These are phyloP conservation scores for Operophtera brumata DNA, from an alignment of 2,888 invertebrate genomes.

Conservation along the genomic window DNA sequence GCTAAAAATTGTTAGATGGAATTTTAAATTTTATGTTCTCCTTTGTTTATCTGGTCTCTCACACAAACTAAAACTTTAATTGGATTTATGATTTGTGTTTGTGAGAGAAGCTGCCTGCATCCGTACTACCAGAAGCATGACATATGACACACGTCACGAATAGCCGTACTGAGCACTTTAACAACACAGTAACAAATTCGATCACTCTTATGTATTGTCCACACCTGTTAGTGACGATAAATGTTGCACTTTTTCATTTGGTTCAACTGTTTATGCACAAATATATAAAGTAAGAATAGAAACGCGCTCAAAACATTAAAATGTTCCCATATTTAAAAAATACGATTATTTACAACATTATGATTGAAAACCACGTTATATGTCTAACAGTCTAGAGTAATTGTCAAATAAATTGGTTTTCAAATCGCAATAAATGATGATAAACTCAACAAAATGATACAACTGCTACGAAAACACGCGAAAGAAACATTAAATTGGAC, in stretches of 20 bases:
- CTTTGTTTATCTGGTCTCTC: constrained; percentile 49
- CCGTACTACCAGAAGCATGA: constrained; percentile 77
- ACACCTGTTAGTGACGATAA: constrained; percentile 26
- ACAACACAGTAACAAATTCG: constrained; percentile 41
- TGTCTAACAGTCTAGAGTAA: neutral
- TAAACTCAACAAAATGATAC: constrained; percentile 3
- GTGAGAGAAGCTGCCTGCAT: constrained; percentile 71
- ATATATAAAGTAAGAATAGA: neutral
- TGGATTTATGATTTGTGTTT: constrained; percentile 43
- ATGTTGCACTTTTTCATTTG: constrained; percentile 33
- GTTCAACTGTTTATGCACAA: constrained; percentile 23
- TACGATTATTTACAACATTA: neutral
- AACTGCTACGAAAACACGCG: constrained; percentile 9
- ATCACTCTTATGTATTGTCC: constrained; percentile 26
- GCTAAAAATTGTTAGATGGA: constrained; percentile 57
- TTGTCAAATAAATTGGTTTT: constrained; percentile 3
- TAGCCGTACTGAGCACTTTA: constrained; percentile 51
- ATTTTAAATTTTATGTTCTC: constrained; percentile 50
- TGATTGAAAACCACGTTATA: neutral
- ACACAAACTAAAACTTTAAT: constrained; percentile 47
- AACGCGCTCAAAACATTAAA: neutral
- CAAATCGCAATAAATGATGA: constrained; percentile 10
- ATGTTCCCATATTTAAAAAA: neutral
- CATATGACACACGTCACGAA: constrained; percentile 54
- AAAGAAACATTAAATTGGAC: constrained; percentile 14